These are phyloP conservation scores for Phorcus lineatus DNA, from an alignment of 2,888 invertebrate species.

Conservation along the genomic window DNA sequence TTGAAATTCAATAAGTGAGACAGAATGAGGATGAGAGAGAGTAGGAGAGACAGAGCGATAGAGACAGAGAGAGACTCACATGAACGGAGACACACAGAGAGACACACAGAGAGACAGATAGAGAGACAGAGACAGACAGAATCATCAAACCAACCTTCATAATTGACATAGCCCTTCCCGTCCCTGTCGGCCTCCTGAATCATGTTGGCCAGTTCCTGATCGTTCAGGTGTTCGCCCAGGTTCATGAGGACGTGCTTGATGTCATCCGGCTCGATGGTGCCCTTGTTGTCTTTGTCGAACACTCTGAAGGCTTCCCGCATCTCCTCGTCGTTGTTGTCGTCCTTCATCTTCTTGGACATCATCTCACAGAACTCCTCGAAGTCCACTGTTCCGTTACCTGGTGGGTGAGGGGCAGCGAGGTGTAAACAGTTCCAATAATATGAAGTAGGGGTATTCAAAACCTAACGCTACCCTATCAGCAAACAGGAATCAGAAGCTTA, in stretches of 20 bases:
- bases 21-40: too few species aligned
- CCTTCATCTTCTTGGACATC: constrained; percentile 90
- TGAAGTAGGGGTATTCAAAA: too few species aligned
- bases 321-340: constrained; percentile 92
- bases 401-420: not conserved
- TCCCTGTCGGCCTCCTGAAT: constrained; percentile 99
- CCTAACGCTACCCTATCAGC: too few species aligned
- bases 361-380: constrained; percentile 97
- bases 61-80: too few species aligned
- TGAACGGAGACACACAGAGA: too few species aligned
- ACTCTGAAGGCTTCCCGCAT: constrained; percentile 98
- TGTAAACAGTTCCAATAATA: too few species aligned
- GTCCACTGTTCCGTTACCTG: constrained; percentile 89
- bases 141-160: constrained; percentile 80
- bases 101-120: too few species aligned
- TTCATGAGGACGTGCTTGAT: constrained; percentile 99
- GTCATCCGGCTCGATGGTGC: constrained; percentile 98
- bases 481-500: too few species aligned
- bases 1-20: too few species aligned
- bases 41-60: too few species aligned
- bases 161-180: constrained; percentile 99
- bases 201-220: constrained; percentile 99
- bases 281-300: constrained; percentile 99
- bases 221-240: constrained; percentile 98
- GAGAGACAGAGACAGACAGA: too few species aligned